Evolutionary conservation across 1,140 invertebrate species (phyloP).

Genomic region (Ooceraea biroi): DNA sequence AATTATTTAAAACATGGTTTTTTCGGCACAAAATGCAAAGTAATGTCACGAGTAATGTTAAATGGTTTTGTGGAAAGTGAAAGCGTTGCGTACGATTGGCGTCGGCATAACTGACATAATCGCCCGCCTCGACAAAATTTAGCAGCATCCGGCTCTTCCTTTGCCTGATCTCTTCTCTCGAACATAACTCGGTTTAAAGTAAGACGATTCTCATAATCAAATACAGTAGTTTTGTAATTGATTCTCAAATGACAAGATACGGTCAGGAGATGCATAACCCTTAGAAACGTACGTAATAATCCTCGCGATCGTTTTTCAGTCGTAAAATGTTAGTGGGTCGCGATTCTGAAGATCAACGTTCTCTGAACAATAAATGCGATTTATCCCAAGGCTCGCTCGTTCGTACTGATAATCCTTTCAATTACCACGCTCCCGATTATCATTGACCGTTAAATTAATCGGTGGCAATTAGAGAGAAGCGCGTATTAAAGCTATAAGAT

Average conservation of each 20-base stretch:
- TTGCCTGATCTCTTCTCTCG: slow-evolving; percentile 9
- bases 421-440: background rate
- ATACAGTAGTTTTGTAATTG: background rate
- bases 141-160: slow-evolving; percentile 36
- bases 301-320: background rate
- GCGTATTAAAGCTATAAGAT: background rate
- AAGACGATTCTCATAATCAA: background rate
- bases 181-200: background rate
- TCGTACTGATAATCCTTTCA: background rate
- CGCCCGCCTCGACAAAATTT: slow-evolving; percentile 24
- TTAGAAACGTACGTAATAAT: background rate
- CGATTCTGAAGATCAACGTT: background rate
- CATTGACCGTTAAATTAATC: background rate
- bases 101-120: slow-evolving; percentile 11
- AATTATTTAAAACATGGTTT: background rate
- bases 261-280: background rate
- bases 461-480: background rate
- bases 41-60: background rate
- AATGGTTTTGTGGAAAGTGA: slow-evolving; percentile 23
- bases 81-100: background rate
- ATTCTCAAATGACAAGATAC: background rate
- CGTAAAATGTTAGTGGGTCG: background rate
- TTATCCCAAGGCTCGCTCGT: too few relatives aligned
- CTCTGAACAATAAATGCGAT: background rate
- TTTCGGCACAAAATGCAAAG: background rate